phyloP scores from a whole-genome alignment of 2,797 vertebrate species.

The Scyliorhinus canicula region DNA sequence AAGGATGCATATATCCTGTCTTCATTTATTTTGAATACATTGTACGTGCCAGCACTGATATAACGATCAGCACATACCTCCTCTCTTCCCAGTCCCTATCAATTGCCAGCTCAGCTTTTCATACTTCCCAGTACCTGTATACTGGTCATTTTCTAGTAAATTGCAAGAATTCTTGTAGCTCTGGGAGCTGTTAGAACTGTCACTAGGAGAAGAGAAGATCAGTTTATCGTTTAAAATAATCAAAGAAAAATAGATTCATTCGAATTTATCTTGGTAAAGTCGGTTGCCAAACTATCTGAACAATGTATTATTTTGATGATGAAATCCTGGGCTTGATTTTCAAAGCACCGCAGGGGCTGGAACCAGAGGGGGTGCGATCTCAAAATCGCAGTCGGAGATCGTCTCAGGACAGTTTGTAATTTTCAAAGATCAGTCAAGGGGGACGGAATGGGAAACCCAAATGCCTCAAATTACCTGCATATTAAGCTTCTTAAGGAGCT shows the following conservation, averaged over 20 bases:
- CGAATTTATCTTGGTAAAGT: not conserved
- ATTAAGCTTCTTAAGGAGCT: no score
- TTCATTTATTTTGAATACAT: not conserved
- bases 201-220: not conserved
- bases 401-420: no score
- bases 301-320: not conserved
- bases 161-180: not conserved
- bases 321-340: not conserved
- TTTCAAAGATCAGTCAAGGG: no score
- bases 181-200: not conserved
- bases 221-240: not conserved
- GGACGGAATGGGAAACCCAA: no score
- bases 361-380: no score
- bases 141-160: not conserved
- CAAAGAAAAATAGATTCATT: not conserved
- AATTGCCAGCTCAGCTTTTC: conserved; percentile 17
- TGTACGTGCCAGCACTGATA: not conserved
- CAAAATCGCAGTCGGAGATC: no score
- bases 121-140: not conserved
- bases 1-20: not conserved
- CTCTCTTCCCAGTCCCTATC: not conserved
- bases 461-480: no score
- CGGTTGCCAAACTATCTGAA: not conserved
- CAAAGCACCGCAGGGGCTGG: no score
- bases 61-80: not conserved